Evolutionary conservation across 2,888 invertebrate species (phyloP).

Genomic region (Digitonthophagus gazella): DNA sequence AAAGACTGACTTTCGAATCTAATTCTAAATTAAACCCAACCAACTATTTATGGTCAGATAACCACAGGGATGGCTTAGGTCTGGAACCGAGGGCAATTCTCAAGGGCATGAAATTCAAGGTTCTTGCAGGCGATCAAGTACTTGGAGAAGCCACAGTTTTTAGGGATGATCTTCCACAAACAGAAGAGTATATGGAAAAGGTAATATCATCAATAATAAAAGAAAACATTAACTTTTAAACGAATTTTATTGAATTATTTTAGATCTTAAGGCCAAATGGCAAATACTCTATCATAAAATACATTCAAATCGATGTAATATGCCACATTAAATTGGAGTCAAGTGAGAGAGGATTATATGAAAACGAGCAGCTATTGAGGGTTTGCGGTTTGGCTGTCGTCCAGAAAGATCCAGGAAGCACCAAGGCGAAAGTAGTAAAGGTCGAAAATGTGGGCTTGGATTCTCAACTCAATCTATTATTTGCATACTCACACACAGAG

Average conservation of each 20-base stretch:
- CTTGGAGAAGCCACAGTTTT: constrained; percentile 68
- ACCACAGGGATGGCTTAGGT: constrained; percentile 69
- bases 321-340: constrained; percentile 64
- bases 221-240: too few species aligned
- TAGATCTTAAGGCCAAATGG: constrained; percentile 45
- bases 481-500: constrained; percentile 64
- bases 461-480: constrained; percentile 65
- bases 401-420: constrained; percentile 59
- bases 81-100: constrained; percentile 66
- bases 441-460: constrained; percentile 68
- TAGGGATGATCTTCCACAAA: constrained; percentile 66
- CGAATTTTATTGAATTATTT: constrained; percentile 1
- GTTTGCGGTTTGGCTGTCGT: constrained; percentile 67
- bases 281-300: constrained; percentile 58
- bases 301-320: constrained; percentile 66
- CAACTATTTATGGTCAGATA: constrained; percentile 78
- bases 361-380: constrained; percentile 63
- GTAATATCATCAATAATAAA: too few species aligned
- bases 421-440: constrained; percentile 57
- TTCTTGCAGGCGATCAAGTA: constrained; percentile 58
- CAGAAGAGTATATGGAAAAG: constrained; percentile 63
- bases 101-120: constrained; percentile 64
- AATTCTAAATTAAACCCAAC: constrained; percentile 60
- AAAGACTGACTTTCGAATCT: constrained; percentile 70
- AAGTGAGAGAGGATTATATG: constrained; percentile 58